A percentile compares a stretch with the other conserved stretches of the same genome.
Evolutionary conservation across 1,140 invertebrate genomes (phyloP).

Genomic region (Anthonomus grandis): DNA sequence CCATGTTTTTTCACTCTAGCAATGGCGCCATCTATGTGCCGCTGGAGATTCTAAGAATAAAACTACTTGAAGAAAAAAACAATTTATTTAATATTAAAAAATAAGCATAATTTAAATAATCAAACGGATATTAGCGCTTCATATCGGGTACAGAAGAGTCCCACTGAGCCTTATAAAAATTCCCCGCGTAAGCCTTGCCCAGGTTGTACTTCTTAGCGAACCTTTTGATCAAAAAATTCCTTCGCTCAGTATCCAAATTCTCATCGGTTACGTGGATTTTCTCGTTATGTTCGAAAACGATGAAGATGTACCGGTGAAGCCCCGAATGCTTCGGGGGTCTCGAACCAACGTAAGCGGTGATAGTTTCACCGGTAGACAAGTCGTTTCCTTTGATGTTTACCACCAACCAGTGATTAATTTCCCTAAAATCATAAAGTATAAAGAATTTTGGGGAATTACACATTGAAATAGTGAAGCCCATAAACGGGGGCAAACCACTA

Average conservation of each 20-base stretch:
- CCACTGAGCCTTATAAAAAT: constrained; percentile 47
- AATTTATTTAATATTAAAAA: too few relatives aligned
- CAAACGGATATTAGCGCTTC: too few relatives aligned
- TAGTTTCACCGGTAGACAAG: constrained; percentile 55
- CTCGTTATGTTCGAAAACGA: constrained; percentile 60
- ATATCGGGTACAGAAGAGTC: constrained; percentile 48
- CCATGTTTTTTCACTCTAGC: too few relatives aligned
- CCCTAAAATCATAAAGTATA: constrained; percentile 31
- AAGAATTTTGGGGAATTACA: neutral
- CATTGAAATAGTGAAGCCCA: too few relatives aligned
- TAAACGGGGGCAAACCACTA: too few relatives aligned
- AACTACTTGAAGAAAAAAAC: too few relatives aligned
- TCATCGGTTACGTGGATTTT: constrained; percentile 52
- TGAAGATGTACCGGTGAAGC: constrained; percentile 64
- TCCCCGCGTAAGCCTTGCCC: constrained; percentile 46
- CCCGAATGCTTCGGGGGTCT: constrained; percentile 47
- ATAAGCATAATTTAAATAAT: too few relatives aligned
- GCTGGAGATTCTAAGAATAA: too few relatives aligned
- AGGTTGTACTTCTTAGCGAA: constrained; percentile 47
- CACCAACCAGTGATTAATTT: constrained; percentile 72
- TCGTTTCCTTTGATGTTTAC: constrained; percentile 80
- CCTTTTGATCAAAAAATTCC: constrained; percentile 41
- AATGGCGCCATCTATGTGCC: too few relatives aligned
- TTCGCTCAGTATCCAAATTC: constrained; percentile 26
- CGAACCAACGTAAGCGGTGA: constrained; percentile 57